phyloP scores from a whole-genome alignment of 2,888 invertebrate genomes.

The Nomada fucata region DNA sequence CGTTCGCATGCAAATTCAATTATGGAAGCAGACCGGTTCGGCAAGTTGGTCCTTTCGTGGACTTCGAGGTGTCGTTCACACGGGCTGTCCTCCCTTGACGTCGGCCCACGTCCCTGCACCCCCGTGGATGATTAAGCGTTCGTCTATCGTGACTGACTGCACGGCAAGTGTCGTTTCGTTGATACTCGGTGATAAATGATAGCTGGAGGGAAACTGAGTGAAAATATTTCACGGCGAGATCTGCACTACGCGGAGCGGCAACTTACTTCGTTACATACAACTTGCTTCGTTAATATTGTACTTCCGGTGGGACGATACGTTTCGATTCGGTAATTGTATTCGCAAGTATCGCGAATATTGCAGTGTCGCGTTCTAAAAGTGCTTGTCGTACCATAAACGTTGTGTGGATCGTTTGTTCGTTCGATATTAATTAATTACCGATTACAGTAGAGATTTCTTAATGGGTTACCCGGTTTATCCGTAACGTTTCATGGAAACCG shows the following conservation, averaged over 20 bases:
- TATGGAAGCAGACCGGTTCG: constrained; percentile 59
- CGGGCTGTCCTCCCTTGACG: not conserved
- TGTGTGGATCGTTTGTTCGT: no score
- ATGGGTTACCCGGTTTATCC: no score
- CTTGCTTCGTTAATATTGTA: not conserved
- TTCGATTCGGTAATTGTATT: no score
- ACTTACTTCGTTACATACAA: no score
- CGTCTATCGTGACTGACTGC: constrained; percentile 4
- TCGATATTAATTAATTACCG: no score
- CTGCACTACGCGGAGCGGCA: not conserved
- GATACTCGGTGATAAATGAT: constrained; percentile 15
- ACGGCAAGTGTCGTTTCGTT: not conserved
- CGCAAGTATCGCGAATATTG: no score
- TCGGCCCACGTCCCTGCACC: not conserved
- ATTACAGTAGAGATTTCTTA: no score
- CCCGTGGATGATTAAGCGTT: constrained; percentile 31
- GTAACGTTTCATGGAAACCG: no score
- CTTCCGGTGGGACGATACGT: no score
- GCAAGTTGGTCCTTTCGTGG: constrained; percentile 28
- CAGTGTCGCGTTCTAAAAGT: no score
- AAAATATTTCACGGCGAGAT: constrained; percentile 9
- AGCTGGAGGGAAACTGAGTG: not conserved
- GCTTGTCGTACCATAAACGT: no score
- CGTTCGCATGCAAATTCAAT: constrained; percentile 61
- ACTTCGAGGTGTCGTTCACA: constrained; percentile 8